phyloP scores from a whole-genome alignment of 2,113 vertebrate species.

The Anser brachyrhynchus region DNA sequence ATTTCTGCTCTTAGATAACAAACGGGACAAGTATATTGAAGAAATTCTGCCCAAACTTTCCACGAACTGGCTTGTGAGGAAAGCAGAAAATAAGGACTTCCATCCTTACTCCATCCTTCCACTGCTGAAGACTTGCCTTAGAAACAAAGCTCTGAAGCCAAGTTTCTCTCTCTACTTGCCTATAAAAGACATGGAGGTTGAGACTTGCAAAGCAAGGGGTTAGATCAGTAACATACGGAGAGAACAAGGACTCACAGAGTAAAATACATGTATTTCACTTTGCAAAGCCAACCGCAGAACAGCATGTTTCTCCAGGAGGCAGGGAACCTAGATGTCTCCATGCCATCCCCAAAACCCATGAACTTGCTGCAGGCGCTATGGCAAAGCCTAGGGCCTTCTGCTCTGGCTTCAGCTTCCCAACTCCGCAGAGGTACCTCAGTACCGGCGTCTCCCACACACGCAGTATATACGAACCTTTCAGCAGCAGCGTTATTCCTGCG shows the following conservation, averaged over 20 bases:
- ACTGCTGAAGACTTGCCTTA: not conserved
- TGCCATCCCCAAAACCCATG: fast-evolving
- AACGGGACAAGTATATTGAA: not conserved
- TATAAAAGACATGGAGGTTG: not conserved
- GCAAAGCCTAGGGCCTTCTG: not conserved
- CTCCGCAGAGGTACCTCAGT: not conserved
- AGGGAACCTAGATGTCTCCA: not conserved
- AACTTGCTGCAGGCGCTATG: fast-evolving
- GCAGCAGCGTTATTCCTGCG: not conserved
- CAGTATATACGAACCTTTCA: not conserved
- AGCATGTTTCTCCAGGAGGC: not conserved
- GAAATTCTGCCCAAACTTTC: not conserved
- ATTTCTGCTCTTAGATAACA: not conserved
- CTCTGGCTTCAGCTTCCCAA: not conserved
- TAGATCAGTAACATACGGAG: not conserved
- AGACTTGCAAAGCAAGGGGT: not conserved
- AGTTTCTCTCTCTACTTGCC: not conserved
- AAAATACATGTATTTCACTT: fast-evolving
- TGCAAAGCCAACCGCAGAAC: not conserved
- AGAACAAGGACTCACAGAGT: fast-evolving
- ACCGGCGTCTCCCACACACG: fast-evolving
- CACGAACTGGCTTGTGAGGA: not conserved
- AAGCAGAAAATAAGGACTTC: not conserved
- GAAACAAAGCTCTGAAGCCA: not conserved
- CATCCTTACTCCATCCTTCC: not conserved